Conservation (phyloP, 1,140 invertebrate genomes). For the Gerris buenoi region DNA sequence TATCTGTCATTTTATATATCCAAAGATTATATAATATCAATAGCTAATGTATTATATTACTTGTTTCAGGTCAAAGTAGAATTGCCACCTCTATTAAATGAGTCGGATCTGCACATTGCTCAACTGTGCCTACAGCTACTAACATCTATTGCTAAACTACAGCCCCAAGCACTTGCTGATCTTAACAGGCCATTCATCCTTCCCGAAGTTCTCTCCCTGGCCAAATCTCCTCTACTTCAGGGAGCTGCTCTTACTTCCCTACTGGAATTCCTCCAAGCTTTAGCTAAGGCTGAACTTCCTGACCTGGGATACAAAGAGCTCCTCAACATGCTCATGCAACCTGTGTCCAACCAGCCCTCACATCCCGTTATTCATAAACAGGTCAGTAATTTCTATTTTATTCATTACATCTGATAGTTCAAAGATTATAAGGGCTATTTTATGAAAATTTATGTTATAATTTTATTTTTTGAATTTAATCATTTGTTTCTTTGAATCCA, state of each 20-base stretch:
- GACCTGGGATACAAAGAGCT: slow-evolving; percentile 67
- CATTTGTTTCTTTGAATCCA: slow-evolving; percentile 28
- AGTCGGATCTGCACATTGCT: slow-evolving; percentile 89
- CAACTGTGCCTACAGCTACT: slow-evolving; percentile 69
- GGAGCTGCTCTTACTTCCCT: slow-evolving; percentile 74
- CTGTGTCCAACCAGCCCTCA: slow-evolving; percentile 29
- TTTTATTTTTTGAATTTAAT: background rate
- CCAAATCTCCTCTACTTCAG: slow-evolving; percentile 79
- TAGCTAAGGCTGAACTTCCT: slow-evolving; percentile 64
- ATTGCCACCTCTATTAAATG: slow-evolving; percentile 75
- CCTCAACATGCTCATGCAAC: slow-evolving; percentile 51
- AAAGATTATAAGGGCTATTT: background rate
- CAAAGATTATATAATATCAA: too few relatives aligned
- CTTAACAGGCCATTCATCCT: slow-evolving; percentile 49
- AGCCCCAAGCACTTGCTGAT: slow-evolving; percentile 48
- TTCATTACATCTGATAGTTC: background rate
- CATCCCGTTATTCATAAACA: slow-evolving; percentile 23
- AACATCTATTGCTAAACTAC: slow-evolving; percentile 53
- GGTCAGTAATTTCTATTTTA: slow-evolving; percentile 11
- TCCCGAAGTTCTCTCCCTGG: slow-evolving; percentile 70
- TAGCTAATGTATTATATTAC: too few relatives aligned
- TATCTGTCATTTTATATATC: too few relatives aligned
- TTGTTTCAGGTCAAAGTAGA: slow-evolving; percentile 56
- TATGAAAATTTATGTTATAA: background rate
- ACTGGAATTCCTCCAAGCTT: slow-evolving; percentile 77